These are phyloP conservation scores for Drosophila bunnanda DNA, from an alignment of 2,888 invertebrate species.

Conservation along the genomic window DNA sequence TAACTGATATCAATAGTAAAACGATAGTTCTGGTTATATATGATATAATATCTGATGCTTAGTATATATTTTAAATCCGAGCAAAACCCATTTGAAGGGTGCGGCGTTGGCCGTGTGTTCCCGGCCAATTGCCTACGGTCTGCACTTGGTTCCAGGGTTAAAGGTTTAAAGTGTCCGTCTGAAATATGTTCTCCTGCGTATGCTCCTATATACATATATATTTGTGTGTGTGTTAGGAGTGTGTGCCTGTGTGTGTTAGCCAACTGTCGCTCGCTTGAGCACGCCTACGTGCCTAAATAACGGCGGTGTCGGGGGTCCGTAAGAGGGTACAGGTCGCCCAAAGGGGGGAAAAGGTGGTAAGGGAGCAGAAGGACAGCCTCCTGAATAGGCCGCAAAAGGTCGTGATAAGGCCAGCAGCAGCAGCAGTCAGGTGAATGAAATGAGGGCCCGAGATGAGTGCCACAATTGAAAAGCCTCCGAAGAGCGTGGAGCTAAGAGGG, in stretches of 20 bases:
- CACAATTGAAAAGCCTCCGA: slow-evolving; percentile 41
- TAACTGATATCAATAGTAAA: not conserved
- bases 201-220: slow-evolving; percentile 8
- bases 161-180: slow-evolving; percentile 50
- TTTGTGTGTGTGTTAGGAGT: slow-evolving; percentile 4
- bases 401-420: slow-evolving; percentile 35
- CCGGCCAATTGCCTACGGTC: slow-evolving; percentile 22
- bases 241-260: slow-evolving; percentile 11
- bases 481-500: slow-evolving; percentile 3
- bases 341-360: not conserved
- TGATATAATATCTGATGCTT: not conserved
- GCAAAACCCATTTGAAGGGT: not conserved
- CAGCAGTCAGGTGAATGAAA: slow-evolving; percentile 33
- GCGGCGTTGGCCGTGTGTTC: not conserved
- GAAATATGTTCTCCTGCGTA: slow-evolving; percentile 21
- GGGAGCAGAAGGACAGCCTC: slow-evolving; percentile 10
- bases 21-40: no score
- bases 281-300: slow-evolving; percentile 59
- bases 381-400: slow-evolving; percentile 50
- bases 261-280: slow-evolving; percentile 47
- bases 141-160: slow-evolving; percentile 31
- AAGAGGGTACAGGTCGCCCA: slow-evolving; percentile 1
- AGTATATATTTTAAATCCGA: not conserved
- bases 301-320: slow-evolving; percentile 2
- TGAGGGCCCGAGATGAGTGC: slow-evolving; percentile 38